Evolutionary conservation across 2,113 vertebrate species (phyloP).

Genomic region (Micromys minutus): DNA sequence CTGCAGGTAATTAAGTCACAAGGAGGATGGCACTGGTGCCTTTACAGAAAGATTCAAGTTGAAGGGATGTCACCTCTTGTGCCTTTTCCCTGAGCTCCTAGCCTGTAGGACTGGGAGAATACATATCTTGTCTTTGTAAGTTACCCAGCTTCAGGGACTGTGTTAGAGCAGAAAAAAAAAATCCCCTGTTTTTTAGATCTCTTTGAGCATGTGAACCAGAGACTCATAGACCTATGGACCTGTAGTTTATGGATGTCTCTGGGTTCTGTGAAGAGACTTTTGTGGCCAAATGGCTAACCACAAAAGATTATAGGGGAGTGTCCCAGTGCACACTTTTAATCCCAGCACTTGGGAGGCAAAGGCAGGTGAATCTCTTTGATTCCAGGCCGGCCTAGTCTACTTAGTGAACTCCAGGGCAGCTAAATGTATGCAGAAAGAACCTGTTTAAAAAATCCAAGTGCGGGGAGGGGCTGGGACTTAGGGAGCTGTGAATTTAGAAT

Average conservation of each 20-base stretch:
- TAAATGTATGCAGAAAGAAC: background rate
- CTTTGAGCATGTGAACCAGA: background rate
- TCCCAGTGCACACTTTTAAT: background rate
- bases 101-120: background rate
- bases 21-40: background rate
- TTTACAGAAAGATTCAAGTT: background rate
- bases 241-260: background rate
- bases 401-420: background rate
- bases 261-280: too few relatives aligned
- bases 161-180: background rate
- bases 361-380: background rate
- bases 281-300: background rate
- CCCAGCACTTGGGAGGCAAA: background rate
- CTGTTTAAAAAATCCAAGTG: too few relatives aligned
- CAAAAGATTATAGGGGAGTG: background rate
- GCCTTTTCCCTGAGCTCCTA: background rate
- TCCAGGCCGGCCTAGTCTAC: background rate
- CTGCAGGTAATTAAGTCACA: background rate
- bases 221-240: background rate
- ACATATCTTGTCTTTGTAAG: background rate
- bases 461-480: too few relatives aligned
- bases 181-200: background rate
- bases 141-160: background rate
- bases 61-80: background rate
- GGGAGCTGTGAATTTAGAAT: background rate